Conservation (phyloP, 2,888 invertebrate species). For the Mesopsocus fuscifrons region DNA sequence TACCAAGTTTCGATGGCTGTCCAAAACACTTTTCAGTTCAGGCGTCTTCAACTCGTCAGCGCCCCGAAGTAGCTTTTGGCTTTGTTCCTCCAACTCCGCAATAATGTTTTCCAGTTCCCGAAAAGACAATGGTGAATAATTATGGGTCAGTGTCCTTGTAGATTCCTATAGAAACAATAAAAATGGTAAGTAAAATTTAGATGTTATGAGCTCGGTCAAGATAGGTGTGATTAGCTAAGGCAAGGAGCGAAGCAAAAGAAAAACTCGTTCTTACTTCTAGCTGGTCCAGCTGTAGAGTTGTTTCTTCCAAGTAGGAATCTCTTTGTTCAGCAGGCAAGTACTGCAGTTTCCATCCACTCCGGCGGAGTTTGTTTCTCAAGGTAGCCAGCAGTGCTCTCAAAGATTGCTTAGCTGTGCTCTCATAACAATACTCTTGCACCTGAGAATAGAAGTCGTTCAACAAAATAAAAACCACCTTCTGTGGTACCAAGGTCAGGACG, state of each 20-base stretch:
- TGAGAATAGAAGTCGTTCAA: conserved; percentile 6
- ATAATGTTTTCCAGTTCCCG: conserved; percentile 49
- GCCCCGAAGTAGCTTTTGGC: conserved; percentile 18
- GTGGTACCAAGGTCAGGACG: too few relatives aligned
- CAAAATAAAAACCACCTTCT: conserved; percentile 16
- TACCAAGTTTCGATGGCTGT: background rate
- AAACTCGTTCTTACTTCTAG: background rate
- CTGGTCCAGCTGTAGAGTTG: conserved; percentile 14
- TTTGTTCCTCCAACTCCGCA: conserved; percentile 40
- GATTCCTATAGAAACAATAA: too few relatives aligned
- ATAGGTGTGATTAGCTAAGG: too few relatives aligned
- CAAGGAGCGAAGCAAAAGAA: too few relatives aligned
- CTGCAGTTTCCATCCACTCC: conserved; percentile 20
- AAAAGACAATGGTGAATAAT: conserved; percentile 15
- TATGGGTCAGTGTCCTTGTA: conserved; percentile 24
- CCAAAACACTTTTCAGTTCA: background rate
- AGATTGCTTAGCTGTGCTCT: conserved; percentile 26
- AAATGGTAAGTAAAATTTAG: too few relatives aligned
- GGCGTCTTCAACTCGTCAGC: background rate
- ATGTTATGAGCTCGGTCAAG: too few relatives aligned
- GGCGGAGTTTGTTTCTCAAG: conserved; percentile 24
- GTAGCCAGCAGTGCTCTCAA: conserved; percentile 25
- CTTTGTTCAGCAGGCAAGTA: conserved; percentile 20
- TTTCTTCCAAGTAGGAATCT: conserved; percentile 22
- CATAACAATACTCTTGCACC: conserved; percentile 17